Evolutionary conservation across 2,113 vertebrate genomes (phyloP), one percentile per base, ranked within the genome.

Genomic region (Neogale vison): DNA sequence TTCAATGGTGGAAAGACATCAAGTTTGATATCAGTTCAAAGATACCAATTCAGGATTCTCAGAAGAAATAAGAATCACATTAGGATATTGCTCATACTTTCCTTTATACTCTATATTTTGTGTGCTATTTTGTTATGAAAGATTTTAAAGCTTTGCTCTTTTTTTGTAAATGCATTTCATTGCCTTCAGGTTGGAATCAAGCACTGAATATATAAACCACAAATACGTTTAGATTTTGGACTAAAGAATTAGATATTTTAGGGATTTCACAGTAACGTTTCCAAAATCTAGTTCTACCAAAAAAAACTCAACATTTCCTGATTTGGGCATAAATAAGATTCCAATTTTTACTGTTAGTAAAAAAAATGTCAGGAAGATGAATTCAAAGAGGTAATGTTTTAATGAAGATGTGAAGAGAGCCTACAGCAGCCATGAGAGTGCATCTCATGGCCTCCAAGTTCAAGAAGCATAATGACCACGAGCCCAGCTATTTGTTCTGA

Each of bases 131-230:
- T 88, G 24, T n/a, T 77, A 39, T 79, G 36, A 83, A 77, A 88
- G 65, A 94, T 77, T 79, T 90, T 47, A 34, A 82, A 91, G 71
- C 4, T 55, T 92, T 88, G 59, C 59, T 86, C 15, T 93, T 88
- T 31, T 95, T 84, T 91, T 71, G 20, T 18, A 92, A 94, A 84
- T 42, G 82, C 31, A 79, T 71, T 76, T 63, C 42, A 76, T 71
- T 91, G 42, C 50, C 57, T 71, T 84, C 21, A 92, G 57, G n/a
- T 92, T 95, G 42, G 52, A 61, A 93, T 79, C 24, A 71, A 88
- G 11, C 42, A 79, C 23, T 63, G 83, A 65, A 77, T 77, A 83
- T 21, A 57, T 39, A 91, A 81, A 71, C n/a, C 55, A 77, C 42
- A 83, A 79, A 83, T 76, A 61, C 34, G 3, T 52, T 94, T 83